phyloP scores from a whole-genome alignment of 2,113 vertebrate species.

The Galeopterus variegatus region DNA sequence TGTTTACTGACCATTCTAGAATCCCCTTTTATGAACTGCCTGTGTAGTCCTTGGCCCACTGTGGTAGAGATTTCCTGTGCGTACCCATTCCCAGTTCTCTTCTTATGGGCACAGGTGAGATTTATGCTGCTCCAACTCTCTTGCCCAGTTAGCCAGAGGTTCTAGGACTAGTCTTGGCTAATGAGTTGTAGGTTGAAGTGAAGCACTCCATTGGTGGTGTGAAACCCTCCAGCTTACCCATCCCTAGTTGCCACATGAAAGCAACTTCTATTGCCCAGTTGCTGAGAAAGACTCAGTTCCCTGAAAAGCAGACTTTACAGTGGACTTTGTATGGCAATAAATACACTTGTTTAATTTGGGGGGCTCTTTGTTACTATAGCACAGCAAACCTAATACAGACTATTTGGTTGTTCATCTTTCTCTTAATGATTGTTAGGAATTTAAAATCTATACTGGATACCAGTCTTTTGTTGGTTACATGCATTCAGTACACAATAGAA shows the following conservation, averaged over 20 bases:
- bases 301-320: background rate
- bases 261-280: background rate
- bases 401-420: background rate
- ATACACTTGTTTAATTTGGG: background rate
- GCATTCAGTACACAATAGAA: background rate
- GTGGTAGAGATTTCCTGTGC: background rate
- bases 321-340: background rate
- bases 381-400: background rate
- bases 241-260: background rate
- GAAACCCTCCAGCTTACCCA: background rate
- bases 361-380: background rate
- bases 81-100: background rate
- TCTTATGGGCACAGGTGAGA: background rate
- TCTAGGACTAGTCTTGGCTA: background rate
- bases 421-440: background rate
- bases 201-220: background rate
- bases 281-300: background rate
- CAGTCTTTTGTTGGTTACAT: background rate
- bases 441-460: background rate
- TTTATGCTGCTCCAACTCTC: background rate
- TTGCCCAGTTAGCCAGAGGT: background rate
- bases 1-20: background rate
- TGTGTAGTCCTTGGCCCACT: background rate
- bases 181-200: background rate
- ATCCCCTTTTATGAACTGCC: background rate